Evolutionary conservation across 1,140 invertebrate species (phyloP).

Genomic region (Trissolcus basalis): DNA sequence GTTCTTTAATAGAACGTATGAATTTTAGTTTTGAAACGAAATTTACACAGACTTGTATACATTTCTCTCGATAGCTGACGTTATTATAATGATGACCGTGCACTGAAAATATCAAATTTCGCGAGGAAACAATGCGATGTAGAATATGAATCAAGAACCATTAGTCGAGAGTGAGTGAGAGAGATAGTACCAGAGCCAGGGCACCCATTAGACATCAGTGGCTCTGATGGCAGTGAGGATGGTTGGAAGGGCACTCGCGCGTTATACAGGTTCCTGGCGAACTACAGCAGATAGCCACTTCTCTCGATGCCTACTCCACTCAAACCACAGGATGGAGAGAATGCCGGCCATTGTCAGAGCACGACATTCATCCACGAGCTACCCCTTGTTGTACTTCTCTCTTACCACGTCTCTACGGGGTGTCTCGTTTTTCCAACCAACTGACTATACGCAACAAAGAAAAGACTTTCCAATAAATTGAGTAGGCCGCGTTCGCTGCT

Average conservation of each 20-base stretch:
- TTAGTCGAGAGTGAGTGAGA: slow-evolving; percentile 47
- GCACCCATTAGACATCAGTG: slow-evolving; percentile 64
- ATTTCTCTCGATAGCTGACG: slow-evolving; percentile 34
- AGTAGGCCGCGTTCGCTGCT: slow-evolving; percentile 34
- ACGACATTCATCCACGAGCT: slow-evolving; percentile 65
- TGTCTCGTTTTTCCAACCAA: slow-evolving; percentile 56
- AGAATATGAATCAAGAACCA: slow-evolving; percentile 54
- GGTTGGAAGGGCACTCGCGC: slow-evolving; percentile 45
- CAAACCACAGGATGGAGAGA: slow-evolving; percentile 56
- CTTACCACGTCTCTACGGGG: slow-evolving; percentile 57
- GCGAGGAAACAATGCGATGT: slow-evolving; percentile 40
- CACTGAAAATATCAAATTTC: slow-evolving; percentile 54
- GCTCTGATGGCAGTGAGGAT: slow-evolving; percentile 51
- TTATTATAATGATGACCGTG: slow-evolving; percentile 34
- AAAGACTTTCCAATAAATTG: slow-evolving; percentile 53
- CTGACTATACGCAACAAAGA: slow-evolving; percentile 52
- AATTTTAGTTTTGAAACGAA: slow-evolving; percentile 6
- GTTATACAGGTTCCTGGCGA: slow-evolving; percentile 62
- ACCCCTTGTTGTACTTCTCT: slow-evolving; percentile 58
- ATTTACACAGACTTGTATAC: slow-evolving; percentile 18
- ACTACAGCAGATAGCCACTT: slow-evolving; percentile 63
- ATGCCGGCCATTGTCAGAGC: slow-evolving; percentile 65
- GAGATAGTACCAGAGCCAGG: slow-evolving; percentile 37
- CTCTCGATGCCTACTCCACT: slow-evolving; percentile 61
- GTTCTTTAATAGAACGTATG: too few relatives aligned